Base-by-base conservation (phyloP, 1,140 invertebrate genomes). In the Drusus annulatus region DNA sequence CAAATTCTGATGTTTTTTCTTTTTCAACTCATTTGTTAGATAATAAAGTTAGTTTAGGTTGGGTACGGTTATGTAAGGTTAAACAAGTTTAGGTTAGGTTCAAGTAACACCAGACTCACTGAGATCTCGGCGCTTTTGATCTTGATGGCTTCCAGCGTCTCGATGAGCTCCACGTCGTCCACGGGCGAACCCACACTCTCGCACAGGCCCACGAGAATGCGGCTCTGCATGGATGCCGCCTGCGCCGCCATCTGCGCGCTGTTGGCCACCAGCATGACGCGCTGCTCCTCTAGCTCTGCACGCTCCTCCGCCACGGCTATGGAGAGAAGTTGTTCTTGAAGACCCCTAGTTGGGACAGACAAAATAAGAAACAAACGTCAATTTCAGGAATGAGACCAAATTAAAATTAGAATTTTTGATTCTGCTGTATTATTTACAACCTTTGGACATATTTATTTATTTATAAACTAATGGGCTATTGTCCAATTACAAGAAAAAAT, bases 301-400 rank as follows among this genome's bases (percentile, higher is more conserved):
- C 95, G 91, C 87, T 98, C 96, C 86, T 95, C 95, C 0, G 96
- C 95, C 5, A 97, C 96, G 45, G 97, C 95, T 85, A 97, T 96
- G 21, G 96, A 96, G 3, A 98, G 89, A 19, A 98, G 88, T 87
- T 98, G 97, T 88, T 98, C 97, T 85, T 97, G 93, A n/a, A 98
- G 86, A 56, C 97, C 97, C 77, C 95, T 89, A 17, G 25, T 52
- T 17, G 17, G 60, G 36, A 7, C 36, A 45, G 13, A 45, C 36
- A 45, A 45, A 45, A 10, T 1, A 45, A 0, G 13, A 45, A 45
- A 45, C 36, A 45, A 13, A 45, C 8, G 31, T 36, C 8, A 7
- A 36, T 36, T 36, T 36, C 8, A n/a, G n/a, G n/a, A n/a, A n/a
- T n/a, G n/a, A n/a, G n/a, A n/a, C n/a, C n/a, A n/a, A n/a, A n/a